A percentile compares a stretch with the other conserved stretches of the same genome.
Conservation (phyloP, 2,113 vertebrate species). For the Salminus brasiliensis region DNA sequence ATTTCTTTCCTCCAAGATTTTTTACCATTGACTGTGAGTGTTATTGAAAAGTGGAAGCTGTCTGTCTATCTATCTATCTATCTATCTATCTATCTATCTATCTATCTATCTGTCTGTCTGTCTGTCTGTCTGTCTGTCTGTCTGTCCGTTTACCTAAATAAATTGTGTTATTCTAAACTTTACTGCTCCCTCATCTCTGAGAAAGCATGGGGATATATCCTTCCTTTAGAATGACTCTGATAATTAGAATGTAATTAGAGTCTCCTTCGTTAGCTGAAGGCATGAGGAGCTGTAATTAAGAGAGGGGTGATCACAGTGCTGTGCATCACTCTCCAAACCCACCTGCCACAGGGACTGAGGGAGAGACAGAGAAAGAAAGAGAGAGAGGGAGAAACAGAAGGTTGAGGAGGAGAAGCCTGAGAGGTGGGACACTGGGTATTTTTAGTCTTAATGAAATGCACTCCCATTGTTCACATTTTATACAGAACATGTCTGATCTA, state of each 20-base stretch:
- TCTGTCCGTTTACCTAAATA: neutral
- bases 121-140: too few relatives aligned
- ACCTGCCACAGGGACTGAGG: constrained; percentile 20
- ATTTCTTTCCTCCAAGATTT: too few relatives aligned
- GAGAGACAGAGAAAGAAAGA: constrained; percentile 8
- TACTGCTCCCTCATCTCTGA: neutral
- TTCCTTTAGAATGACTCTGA: constrained; percentile 18
- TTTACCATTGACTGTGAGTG: too few relatives aligned
- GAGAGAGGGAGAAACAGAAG: neutral
- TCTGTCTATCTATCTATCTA: neutral
- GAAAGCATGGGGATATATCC: neutral
- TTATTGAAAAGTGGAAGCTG: too few relatives aligned
- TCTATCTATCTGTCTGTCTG: too few relatives aligned
- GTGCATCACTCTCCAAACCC: constrained; percentile 30
- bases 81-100: too few relatives aligned
- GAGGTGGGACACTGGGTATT: neutral
- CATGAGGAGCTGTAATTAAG: constrained; percentile 40
- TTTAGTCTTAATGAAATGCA: neutral
- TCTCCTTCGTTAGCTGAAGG: constrained; percentile 27
- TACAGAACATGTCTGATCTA: neutral
- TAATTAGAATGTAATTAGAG: constrained; percentile 43
- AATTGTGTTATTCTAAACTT: neutral
- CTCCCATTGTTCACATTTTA: neutral
- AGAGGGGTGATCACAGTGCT: constrained; percentile 33
- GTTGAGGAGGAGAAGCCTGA: neutral